Percentiles rank a stretch among this genome's conserved stretches.
phyloP scores from a whole-genome alignment of 2,113 vertebrate genomes.

The Stegastes partitus region DNA sequence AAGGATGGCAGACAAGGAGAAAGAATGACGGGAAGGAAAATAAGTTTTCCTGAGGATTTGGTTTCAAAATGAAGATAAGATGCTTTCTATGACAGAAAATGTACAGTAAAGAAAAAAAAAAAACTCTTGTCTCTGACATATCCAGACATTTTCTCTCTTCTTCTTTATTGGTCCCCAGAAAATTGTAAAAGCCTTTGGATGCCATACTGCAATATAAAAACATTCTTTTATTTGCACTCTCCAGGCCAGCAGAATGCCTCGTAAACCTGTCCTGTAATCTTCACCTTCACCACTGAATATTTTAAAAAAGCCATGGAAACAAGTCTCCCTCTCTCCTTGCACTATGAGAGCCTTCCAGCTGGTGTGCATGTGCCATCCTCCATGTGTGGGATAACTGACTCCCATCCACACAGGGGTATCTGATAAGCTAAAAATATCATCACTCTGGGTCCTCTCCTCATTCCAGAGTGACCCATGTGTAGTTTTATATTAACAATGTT shows the following conservation, averaged over 20 bases:
- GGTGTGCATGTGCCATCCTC: slow-evolving; percentile 55
- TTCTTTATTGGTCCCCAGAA: not conserved
- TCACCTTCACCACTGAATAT: slow-evolving; percentile 67
- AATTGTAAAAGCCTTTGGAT: not conserved
- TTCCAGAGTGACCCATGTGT: not conserved
- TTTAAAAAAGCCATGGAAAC: slow-evolving; percentile 66
- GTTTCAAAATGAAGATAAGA: not conserved
- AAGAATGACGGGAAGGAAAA: not conserved
- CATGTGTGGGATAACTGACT: slow-evolving; percentile 53
- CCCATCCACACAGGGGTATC: slow-evolving; percentile 49
- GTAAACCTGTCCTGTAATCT: slow-evolving; percentile 31
- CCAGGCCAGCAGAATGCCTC: not conserved
- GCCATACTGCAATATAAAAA: not conserved
- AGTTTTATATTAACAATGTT: not conserved
- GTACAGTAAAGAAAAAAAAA: not conserved
- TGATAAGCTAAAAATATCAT: slow-evolving; percentile 54
- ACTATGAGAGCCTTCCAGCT: slow-evolving; percentile 47
- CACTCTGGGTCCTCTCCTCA: slow-evolving; percentile 22
- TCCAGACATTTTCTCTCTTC: not conserved
- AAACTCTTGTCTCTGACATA: not conserved
- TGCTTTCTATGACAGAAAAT: not conserved
- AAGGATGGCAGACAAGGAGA: not conserved
- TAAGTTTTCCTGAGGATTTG: not conserved
- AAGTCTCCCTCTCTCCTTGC: slow-evolving; percentile 58
- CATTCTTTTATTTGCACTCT: slow-evolving; percentile 3